Evolutionary conservation across 1,140 invertebrate species (phyloP).

Genomic region (Sycobia sp.): DNA sequence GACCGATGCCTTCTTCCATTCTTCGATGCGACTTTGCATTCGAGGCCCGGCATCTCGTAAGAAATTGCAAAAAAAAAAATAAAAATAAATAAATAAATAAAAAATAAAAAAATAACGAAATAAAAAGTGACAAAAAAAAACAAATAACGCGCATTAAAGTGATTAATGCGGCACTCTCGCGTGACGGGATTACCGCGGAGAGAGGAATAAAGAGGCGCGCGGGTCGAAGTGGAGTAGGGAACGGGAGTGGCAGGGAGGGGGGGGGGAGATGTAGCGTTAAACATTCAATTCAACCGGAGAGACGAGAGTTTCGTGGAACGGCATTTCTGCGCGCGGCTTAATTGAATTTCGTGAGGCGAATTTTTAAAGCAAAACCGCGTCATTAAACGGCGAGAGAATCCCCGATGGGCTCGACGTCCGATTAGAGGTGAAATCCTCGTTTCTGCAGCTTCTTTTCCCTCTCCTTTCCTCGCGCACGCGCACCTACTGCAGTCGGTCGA

Average conservation of each 20-base stretch:
- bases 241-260: too few relatives aligned
- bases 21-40: too few relatives aligned
- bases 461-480: too few relatives aligned
- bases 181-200: too few relatives aligned
- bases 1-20: too few relatives aligned
- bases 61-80: too few relatives aligned
- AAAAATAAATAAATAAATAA: too few relatives aligned
- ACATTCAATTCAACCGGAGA: neutral
- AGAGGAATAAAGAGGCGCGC: neutral
- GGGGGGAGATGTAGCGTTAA: neutral
- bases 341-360: constrained; percentile 17
- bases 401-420: neutral
- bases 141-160: too few relatives aligned
- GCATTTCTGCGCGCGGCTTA: neutral
- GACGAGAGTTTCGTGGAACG: neutral
- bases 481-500: neutral
- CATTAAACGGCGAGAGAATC: neutral
- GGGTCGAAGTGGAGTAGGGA: neutral
- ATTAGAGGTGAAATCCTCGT: constrained; percentile 1
- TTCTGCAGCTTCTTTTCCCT: too few relatives aligned
- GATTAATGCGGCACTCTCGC: too few relatives aligned
- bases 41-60: too few relatives aligned
- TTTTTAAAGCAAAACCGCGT: neutral
- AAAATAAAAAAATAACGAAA: neutral
- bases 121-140: too few relatives aligned